Evolutionary conservation across 2,888 invertebrate species (phyloP).

Genomic region (Zaprionus bogoriensis): DNA sequence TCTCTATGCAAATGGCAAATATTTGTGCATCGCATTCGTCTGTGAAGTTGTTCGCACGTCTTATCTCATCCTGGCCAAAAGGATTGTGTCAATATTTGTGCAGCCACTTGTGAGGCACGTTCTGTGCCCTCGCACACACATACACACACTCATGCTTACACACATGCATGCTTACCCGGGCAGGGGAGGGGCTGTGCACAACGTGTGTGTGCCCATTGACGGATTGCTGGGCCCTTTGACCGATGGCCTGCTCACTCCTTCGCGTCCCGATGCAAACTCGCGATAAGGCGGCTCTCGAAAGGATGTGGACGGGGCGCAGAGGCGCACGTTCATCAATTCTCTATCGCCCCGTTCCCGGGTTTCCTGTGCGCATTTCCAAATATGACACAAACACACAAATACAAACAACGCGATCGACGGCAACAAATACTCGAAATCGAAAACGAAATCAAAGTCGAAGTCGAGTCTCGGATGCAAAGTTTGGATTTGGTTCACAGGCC

Average conservation of each 20-base stretch:
- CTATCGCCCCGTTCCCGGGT: conserved; percentile 7
- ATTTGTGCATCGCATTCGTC: conserved; percentile 58
- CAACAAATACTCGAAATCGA: no score
- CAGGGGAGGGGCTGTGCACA: no score
- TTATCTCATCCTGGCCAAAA: conserved; percentile 32
- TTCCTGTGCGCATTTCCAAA: conserved; percentile 50
- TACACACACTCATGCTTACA: background rate
- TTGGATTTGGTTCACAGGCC: conserved; percentile 43
- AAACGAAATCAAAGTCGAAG: no score
- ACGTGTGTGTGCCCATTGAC: conserved; percentile 55
- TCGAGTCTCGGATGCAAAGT: conserved; percentile 57
- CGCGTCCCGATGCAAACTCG: conserved; percentile 41
- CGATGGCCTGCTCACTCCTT: conserved; percentile 45
- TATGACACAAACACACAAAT: conserved; percentile 40
- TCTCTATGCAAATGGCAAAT: conserved; percentile 42
- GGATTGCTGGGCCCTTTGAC: conserved; percentile 56
- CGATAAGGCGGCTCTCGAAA: conserved; percentile 57
- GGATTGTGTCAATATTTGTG: conserved; percentile 65
- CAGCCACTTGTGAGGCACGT: conserved; percentile 61
- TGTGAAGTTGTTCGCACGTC: conserved; percentile 55
- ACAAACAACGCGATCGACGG: conserved; percentile 1
- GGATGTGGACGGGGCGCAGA: conserved; percentile 36
- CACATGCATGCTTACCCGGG: background rate
- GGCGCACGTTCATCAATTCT: conserved; percentile 62
- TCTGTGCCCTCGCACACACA: conserved; percentile 1